Base-by-base conservation (phyloP, 1,140 invertebrate species). In the Oreohelix idahoensis region DNA sequence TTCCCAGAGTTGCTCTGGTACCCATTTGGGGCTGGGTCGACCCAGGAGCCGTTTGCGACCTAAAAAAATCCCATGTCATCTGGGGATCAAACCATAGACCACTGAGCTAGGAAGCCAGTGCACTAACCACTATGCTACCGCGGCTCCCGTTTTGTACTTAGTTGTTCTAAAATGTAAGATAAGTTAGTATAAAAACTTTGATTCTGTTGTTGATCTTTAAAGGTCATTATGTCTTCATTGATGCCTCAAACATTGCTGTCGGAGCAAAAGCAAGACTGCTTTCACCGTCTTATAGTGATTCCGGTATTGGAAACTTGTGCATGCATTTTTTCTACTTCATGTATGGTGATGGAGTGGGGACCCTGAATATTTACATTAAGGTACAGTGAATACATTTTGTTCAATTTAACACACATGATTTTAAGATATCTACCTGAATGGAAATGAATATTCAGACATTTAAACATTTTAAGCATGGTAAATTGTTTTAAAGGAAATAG, bases 141-240 rank as follows among this genome's bases (percentile, higher is more conserved):
- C n/a, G n/a, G n/a, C n/a, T n/a, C n/a, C n/a, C n/a, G n/a, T n/a
- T 45, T 45, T 45, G 42, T 45, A 45, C 15, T 45, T 45, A 45
- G 15, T 45, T 8, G 42, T 45, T 15, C 15, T 8, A 45, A 45
- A 45, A 5, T 4, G 26, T 4, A 35, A 58, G 53, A 20, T n/a
- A n/a, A 58, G 20, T 20, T 15, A 58, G 20, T 58, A 15, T 58
- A 23, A 58, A 15, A 58, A 23, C 53, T 58, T 20, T 58, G 53
- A 23, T 58, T 58, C 53, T 58, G 53, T 58, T 58, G 20, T 23
- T 20, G 17, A 49, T 49, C 5, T 58, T 79, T 58, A 17, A 53
- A 89, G 89, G 89, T 66, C 88, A 90, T 58, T 90, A 90, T 79
- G 86, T 89, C 81, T 87, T 88, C 53, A 87, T 88, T 69, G 86